Base-by-base conservation (phyloP, 2,888 invertebrate species). In the Andrena bucephala region DNA sequence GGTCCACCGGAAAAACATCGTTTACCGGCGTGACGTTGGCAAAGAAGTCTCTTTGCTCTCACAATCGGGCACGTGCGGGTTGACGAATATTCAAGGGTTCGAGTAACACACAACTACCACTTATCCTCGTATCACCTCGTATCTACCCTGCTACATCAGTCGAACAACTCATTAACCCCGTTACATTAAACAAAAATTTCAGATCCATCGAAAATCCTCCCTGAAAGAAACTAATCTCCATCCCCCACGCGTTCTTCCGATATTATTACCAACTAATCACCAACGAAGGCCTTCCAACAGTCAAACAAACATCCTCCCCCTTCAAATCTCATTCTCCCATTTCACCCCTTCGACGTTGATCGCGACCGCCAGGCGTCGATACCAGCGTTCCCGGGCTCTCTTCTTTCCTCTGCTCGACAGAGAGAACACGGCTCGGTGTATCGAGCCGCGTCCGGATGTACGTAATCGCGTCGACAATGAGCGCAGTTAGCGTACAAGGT, bases 1-100 rank as follows among this genome's bases (percentile, higher is more conserved):
- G n/a, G 63, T 54, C 50, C 63, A 66, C 77, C 78, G 83, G 85
- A 85, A 89, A 83, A 81, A 76, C 81, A 85, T 85, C 88, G 87
- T 88, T 89, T 88, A 82, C 85, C 77, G 81, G 77, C 83, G 77
- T 88, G 88, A 87, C 85, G 84, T 87, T 50, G 77, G 57, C 85
- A 60, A 66, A 74, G 76, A 57, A 36, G 63, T 42, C 42, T 42
- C 59, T 59, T 57, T 65, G 69, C 75, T 79, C 62, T 48, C 42
- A 65, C 36, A 52, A 70, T 74, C 63, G 63, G 36, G 81, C 81
- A 79, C 84, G 84, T 73, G 81, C 70, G 48, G 50, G 27, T 24
- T 24, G 48, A 48, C 24, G 62, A 33, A n/a, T 48, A 42, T 48
- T 29, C 20, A n/a, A 20, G 24, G 29, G 29, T 20, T 24, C 29